Conservation (phyloP, 1,140 invertebrate species). For the Tetraneura akinire region DNA sequence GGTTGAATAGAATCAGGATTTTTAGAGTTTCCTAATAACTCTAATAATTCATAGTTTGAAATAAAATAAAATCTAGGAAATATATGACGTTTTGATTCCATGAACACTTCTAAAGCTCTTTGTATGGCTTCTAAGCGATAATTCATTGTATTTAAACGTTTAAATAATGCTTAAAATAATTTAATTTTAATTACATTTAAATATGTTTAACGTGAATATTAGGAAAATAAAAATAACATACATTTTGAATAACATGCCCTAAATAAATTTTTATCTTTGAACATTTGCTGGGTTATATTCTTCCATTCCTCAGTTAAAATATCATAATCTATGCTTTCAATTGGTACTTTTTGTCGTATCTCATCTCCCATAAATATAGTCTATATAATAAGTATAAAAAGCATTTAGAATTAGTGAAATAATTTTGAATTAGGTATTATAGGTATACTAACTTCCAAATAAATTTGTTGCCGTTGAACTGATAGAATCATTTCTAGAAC, state of each 20-base stretch:
- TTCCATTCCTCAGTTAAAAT: conserved; percentile 72
- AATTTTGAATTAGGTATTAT: background rate
- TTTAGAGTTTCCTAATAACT: conserved; percentile 96
- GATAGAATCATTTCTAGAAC: conserved; percentile 3
- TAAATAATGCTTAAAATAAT: background rate
- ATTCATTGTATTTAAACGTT: conserved; percentile 28
- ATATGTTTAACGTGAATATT: background rate
- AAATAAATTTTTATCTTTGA: conserved; percentile 56
- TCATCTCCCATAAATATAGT: conserved; percentile 84
- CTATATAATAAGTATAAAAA: conserved; percentile 49
- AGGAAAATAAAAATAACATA: background rate
- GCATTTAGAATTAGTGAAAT: background rate
- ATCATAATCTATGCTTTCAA: conserved; percentile 76
- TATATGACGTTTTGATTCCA: conserved; percentile 90
- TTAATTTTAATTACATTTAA: background rate
- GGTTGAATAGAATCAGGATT: conserved; percentile 74
- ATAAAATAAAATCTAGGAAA: conserved; percentile 97
- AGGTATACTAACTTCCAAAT: conserved; percentile 1
- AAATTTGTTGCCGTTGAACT: conserved; percentile 32
- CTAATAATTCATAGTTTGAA: conserved; percentile 88
- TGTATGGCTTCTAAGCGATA: conserved; percentile 58
- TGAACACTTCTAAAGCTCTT: conserved; percentile 92
- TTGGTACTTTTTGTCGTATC: conserved; percentile 78
- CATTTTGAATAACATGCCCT: conserved; percentile 53
- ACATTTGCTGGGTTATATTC: conserved; percentile 66